Base-by-base conservation (phyloP, 2,888 invertebrate genomes). In the Torymus texanus region DNA sequence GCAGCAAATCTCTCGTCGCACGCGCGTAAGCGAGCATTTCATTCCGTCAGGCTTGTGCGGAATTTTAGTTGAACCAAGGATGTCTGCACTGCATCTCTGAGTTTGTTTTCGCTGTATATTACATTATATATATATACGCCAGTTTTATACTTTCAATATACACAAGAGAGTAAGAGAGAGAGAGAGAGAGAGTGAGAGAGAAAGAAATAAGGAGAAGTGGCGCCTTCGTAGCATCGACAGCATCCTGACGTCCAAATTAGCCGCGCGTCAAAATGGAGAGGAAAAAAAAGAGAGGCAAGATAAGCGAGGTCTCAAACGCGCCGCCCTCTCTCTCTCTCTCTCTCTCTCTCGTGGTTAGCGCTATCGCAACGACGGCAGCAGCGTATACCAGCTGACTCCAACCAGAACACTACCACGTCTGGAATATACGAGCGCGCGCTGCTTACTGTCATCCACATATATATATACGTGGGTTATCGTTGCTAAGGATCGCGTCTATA, bases 1-100 rank as follows among this genome's bases (percentile, higher is more conserved):
- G 76, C 76, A 70, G 77, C 81, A 85, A 85, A 88, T 88, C 87
- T 84, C 83, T 88, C 86, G 84, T 84, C 87, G 79, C 74, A 21
- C 14, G 12, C 8, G 2, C 12, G 41, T 8, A 8, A 21, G 8
- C 63, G 76, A 85, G 85, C 83, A 84, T 86, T 88, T 86, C 86
- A 87, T 88, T 86, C 82, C 85, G 83, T 77, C 81, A 84, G 76
- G 84, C 86, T 85, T 84, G 85, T 86, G 80, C 74, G 87, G 89
- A 88, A 88, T 88, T 84, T 88, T 86, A 86, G 88, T 88, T 86
- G 85, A 86, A 88, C 87, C 62, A 63, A 3, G 13, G 18, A n/a
- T 1, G 2, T 21, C 50, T 55, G 24, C 41, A 12, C 50, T 55
- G 14, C 41, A 3, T 67, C 50, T 50, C 12, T 24, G 2, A 12